phyloP scores from a whole-genome alignment of 2,888 invertebrate species.

The Ochropleura leucogaster region DNA sequence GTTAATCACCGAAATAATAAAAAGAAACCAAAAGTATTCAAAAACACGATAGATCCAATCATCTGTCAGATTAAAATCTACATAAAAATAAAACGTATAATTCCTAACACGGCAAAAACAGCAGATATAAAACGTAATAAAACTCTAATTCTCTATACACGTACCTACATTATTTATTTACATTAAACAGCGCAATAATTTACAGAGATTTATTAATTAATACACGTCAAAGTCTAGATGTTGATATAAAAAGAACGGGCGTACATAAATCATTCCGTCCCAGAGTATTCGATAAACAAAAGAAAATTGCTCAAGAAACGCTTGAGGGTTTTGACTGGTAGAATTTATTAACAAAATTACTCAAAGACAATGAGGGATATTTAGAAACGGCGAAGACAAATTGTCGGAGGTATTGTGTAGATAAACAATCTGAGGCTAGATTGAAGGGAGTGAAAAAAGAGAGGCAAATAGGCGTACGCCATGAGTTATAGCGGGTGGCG shows the following conservation, averaged over 20 bases:
- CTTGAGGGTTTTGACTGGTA: conserved; percentile 83
- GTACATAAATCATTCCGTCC: conserved; percentile 78
- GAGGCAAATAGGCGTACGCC: conserved; percentile 48
- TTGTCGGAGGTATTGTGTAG: conserved; percentile 82
- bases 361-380: conserved; percentile 88
- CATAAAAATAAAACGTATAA: conserved; percentile 56
- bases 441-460: conserved; percentile 76
- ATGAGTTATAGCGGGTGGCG: conserved; percentile 51
- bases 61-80: conserved; percentile 66
- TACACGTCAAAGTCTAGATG: conserved; percentile 71
- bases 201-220: conserved; percentile 71
- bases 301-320: conserved; percentile 76
- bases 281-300: conserved; percentile 82
- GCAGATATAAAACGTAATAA: conserved; percentile 45
- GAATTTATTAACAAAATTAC: conserved; percentile 88
- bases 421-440: conserved; percentile 80
- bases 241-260: conserved; percentile 70
- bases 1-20: conserved; percentile 32
- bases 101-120: conserved; percentile 51
- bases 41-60: conserved; percentile 61
- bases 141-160: conserved; percentile 46
- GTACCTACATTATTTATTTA: conserved; percentile 59
- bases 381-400: conserved; percentile 86
- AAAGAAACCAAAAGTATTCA: conserved; percentile 31
- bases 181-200: conserved; percentile 66